Evolutionary conservation across 2,113 vertebrate species (phyloP).

Genomic region (Prunella fulvescens): DNA sequence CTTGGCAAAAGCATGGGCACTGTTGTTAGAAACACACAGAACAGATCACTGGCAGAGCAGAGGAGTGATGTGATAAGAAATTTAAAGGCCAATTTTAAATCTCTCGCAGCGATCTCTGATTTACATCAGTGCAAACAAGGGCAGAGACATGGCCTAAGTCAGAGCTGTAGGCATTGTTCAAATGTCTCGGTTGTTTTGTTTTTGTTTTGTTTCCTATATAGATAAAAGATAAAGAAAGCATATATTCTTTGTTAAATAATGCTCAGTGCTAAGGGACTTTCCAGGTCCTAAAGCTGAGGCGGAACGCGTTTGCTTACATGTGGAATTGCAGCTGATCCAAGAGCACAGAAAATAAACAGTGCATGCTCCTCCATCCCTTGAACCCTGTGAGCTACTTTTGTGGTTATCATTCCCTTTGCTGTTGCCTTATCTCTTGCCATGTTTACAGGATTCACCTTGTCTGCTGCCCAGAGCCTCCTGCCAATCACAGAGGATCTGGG

Average conservation of each 20-base stretch:
- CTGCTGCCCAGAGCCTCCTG: constrained; percentile 22
- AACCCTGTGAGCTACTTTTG: constrained; percentile 26
- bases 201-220: constrained; percentile 61
- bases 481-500: background rate
- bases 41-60: constrained; percentile 24
- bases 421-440: constrained; percentile 31
- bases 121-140: constrained; percentile 63
- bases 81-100: constrained; percentile 39
- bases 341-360: constrained; percentile 44
- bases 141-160: constrained; percentile 42
- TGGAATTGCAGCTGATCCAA: constrained; percentile 47
- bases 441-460: constrained; percentile 44
- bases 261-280: constrained; percentile 50
- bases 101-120: constrained; percentile 52
- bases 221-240: constrained; percentile 57
- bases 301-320: constrained; percentile 23
- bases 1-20: constrained; percentile 27
- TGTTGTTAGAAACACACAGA: constrained; percentile 40
- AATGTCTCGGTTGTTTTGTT: constrained; percentile 28
- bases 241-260: constrained; percentile 51
- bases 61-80: constrained; percentile 52
- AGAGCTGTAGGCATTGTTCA: constrained; percentile 54
- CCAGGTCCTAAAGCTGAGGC: constrained; percentile 31
- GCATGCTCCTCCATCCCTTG: background rate
- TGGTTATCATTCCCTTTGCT: background rate